Base-by-base conservation (phyloP, 1,140 invertebrate species). In the Cotesia chilonis region DNA sequence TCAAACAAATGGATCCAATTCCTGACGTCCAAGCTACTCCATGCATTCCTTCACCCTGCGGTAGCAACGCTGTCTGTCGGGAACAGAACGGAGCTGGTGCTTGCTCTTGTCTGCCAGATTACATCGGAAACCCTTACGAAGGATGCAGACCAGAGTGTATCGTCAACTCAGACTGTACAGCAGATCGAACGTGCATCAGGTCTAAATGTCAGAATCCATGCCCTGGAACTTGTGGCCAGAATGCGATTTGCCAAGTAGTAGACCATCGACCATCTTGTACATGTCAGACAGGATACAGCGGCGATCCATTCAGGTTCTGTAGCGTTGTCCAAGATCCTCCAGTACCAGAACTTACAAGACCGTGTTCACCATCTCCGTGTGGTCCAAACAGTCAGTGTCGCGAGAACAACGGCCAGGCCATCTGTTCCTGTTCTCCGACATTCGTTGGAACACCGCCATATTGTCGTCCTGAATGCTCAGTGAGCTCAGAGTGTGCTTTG, bases 401-500 rank as follows among this genome's bases (percentile, higher is more conserved):
- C 3, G 85, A 87, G 79, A 79, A 81, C 3, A 89, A 88, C 52
- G 82, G 79, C 35, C 86, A 92, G 83, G 91, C 92, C 3, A 89
- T 94, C 20, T 95, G 94, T 76, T 91, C 92, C 59, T 95, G 94
- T 79, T 76, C 91, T 59, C 88, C 90, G n/a, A 91, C 90, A 38
- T 95, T 92, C 75, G 86, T 91, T 41, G 94, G 94, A 41, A 90
- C 88, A 70, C 93, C 94, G 37, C 93, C 93, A 9, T 88, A 88
- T 74, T 95, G 94, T 78, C 88, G 92, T 72, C 91, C 93, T 9
- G 92, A 95, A 82, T 95, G 94, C 84, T 90, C 92, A 47, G 89
- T 93, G 4, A 94, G 93, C 81, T 91, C 92, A 6, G 94, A 95
- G 84, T 93, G 94, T 87, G 83, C 91, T 61, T 84, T 88, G 9